Evolutionary conservation across 2,888 invertebrate species (phyloP), one percentile per base, ranked within the genome.

Genomic region (Sphaerophoria rueppellii): DNA sequence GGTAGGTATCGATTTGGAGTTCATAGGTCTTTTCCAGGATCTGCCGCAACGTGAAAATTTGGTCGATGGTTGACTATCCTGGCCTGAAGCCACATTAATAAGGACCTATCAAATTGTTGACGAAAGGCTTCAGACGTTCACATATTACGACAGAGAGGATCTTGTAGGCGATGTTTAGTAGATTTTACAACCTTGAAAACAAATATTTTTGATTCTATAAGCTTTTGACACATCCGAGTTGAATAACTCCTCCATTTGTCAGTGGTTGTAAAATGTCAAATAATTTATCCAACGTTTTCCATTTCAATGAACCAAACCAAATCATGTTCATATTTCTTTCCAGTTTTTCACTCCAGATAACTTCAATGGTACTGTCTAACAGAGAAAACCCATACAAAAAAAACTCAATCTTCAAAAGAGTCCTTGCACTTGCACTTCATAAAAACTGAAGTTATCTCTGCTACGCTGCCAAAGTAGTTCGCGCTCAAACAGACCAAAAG

Each of bases 381-480:
- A 14, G 4, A 6, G 14, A n/a, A 71, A 48, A 70, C 46, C 35
- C 11, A 6, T n/a, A 37, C 1, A 16, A 14, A 24, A 12, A 63
- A 9, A 9, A 40, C 9, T 16, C 37, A 11, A 32, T 6, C 43
- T 24, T 46, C 14, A 76, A 70, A 16, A 70, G 48, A 80, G 43
- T 16, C 63, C 73, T 58, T 82, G 78, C 67, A 67, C 72, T 72
- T 81, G 81, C 78, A 82, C 78, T 73, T 67, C 63, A 79, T 82
- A 74, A 82, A 79, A 82, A 46, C 52, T 70, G 57, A 82, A 70
- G 78, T 74, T 75, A 80, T 75, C 74, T 75, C 48, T 60, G 58
- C 40, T 24, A 2, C 40, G 58, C 11, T 72, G 69, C 71, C 75
- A 83, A 74, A 83, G 80, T 75, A 75, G 75, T 71, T 65, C 65